These are phyloP conservation scores for Gnatocerus cornutus DNA, from an alignment of 2,888 invertebrate species.

Conservation along the genomic window DNA sequence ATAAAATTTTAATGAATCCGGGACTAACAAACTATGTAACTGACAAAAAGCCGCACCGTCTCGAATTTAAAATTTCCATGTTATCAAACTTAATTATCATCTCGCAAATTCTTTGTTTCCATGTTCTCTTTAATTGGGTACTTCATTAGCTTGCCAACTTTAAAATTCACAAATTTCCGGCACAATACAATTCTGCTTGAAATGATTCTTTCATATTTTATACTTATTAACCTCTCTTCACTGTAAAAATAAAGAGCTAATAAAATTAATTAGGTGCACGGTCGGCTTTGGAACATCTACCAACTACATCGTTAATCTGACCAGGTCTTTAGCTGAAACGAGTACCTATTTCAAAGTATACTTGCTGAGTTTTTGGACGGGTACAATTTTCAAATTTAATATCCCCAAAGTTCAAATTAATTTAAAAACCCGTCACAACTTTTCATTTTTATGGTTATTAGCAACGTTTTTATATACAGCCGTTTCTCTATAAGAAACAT, in stretches of 20 bases:
- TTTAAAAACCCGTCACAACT: slow-evolving; percentile 21
- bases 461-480: slow-evolving; percentile 26
- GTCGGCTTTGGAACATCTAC: neutral
- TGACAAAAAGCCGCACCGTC: too few species aligned
- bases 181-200: too few species aligned
- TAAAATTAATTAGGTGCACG: slow-evolving; percentile 23
- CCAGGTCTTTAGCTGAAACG: neutral
- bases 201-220: too few species aligned
- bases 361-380: slow-evolving; percentile 5
- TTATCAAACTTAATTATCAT: too few species aligned
- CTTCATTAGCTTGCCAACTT: too few species aligned
- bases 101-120: too few species aligned
- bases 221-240: too few species aligned
- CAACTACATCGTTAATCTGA: neutral
- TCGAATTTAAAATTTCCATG: too few species aligned
- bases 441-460: slow-evolving; percentile 34
- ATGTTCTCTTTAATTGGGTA: too few species aligned
- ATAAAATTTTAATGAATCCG: too few species aligned
- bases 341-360: neutral
- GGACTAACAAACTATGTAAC: too few species aligned
- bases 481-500: slow-evolving; percentile 18
- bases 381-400: slow-evolving; percentile 28
- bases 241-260: slow-evolving; percentile 5
- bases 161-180: too few species aligned
- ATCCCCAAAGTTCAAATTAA: slow-evolving; percentile 29